phyloP scores from a whole-genome alignment of 2,113 vertebrate genomes.

The Phyllostomus hastatus region DNA sequence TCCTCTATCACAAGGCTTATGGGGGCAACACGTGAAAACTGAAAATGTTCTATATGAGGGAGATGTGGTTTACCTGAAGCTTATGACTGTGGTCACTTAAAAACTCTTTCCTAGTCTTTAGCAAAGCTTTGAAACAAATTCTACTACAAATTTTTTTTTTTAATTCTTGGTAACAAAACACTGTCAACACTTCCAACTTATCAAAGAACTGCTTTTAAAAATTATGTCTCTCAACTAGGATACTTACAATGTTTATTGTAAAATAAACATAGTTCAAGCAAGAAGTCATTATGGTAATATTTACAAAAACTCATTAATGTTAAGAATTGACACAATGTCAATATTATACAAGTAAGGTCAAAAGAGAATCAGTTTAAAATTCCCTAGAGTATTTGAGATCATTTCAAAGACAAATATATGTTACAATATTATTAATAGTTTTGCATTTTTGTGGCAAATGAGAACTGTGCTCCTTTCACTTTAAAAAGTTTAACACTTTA shows the following conservation, averaged over 20 bases:
- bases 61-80: background rate
- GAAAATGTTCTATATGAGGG: background rate
- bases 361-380: background rate
- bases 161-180: background rate
- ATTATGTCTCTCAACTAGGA: background rate
- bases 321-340: background rate
- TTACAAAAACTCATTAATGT: slow-evolving; percentile 21
- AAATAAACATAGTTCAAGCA: slow-evolving; percentile 11
- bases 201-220: slow-evolving; percentile 22
- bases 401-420: slow-evolving; percentile 30
- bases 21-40: background rate
- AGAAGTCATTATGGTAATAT: slow-evolving; percentile 22
- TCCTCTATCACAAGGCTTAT: slow-evolving; percentile 35
- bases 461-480: background rate
- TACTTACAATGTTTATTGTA: background rate
- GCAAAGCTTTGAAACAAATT: slow-evolving; percentile 21
- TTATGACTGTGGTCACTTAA: background rate
- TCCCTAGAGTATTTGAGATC: background rate
- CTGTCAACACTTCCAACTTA: slow-evolving; percentile 8
- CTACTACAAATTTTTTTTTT: background rate
- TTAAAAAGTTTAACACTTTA: background rate
- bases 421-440: background rate
- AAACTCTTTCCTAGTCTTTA: background rate
- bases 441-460: background rate
- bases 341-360: background rate